phyloP scores from a whole-genome alignment of 2,113 vertebrate species.

The Macrotus californicus region DNA sequence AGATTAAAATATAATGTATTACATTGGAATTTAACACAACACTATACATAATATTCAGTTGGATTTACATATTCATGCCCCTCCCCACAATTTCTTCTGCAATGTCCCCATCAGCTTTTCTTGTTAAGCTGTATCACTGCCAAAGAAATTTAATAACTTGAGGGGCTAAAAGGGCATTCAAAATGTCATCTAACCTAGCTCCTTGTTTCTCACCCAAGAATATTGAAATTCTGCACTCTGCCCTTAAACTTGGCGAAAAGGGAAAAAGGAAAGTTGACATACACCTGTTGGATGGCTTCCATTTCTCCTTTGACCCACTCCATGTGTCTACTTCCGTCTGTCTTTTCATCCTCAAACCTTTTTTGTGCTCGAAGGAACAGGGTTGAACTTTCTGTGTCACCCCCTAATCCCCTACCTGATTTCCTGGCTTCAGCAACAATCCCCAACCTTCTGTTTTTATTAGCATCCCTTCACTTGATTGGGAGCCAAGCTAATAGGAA shows the following conservation, averaged over 20 bases:
- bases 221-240: not conserved
- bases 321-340: not conserved
- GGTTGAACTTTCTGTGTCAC: not conserved
- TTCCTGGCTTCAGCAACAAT: not conserved
- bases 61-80: constrained; percentile 36
- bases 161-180: constrained; percentile 8
- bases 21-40: constrained; percentile 44
- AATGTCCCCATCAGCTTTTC: not conserved
- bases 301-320: not conserved
- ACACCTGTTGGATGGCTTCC: not conserved
- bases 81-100: not conserved
- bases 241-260: not conserved
- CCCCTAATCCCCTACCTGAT: not conserved
- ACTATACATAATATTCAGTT: constrained; percentile 34
- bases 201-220: not conserved
- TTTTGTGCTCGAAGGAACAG: not conserved
- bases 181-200: not conserved
- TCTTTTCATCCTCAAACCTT: not conserved
- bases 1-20: constrained; percentile 67
- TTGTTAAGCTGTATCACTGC: not conserved
- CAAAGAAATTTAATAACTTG: constrained; percentile 45
- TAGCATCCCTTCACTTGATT: constrained; percentile 46
- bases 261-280: not conserved
- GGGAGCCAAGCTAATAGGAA: constrained; percentile 23
- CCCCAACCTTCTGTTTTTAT: not conserved